Evolutionary conservation across 2,113 vertebrate genomes (phyloP).

Genomic region (Felis chaus): DNA sequence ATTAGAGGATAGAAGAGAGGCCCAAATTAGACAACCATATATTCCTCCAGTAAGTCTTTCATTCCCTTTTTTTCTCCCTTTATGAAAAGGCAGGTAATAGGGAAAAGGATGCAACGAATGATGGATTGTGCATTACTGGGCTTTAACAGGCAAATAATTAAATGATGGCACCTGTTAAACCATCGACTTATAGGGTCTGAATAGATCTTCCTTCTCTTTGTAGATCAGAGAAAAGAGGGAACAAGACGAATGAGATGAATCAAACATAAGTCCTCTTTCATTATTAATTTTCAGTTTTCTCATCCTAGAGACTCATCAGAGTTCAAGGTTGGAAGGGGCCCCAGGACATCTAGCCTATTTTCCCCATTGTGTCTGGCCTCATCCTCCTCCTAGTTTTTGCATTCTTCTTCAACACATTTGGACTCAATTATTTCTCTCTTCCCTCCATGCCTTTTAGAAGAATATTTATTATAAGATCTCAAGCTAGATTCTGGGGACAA

Average conservation of each 20-base stretch:
- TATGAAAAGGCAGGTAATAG: constrained; percentile 51
- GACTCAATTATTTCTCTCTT: background rate
- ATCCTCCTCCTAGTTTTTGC: background rate
- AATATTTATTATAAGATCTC: background rate
- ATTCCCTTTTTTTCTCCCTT: background rate
- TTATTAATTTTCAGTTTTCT: background rate
- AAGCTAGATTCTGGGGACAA: background rate
- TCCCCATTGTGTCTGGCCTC: background rate
- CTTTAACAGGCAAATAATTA: constrained; percentile 28
- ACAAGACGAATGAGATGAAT: background rate
- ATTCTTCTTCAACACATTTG: background rate
- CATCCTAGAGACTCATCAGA: background rate
- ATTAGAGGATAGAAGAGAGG: constrained; percentile 54
- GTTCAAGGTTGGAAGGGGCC: background rate
- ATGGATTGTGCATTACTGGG: background rate
- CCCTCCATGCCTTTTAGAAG: background rate
- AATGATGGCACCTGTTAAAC: background rate
- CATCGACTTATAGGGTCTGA: background rate
- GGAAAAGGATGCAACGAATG: background rate
- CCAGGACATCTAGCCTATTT: background rate
- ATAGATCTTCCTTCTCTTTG: constrained; percentile 24
- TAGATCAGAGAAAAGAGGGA: background rate
- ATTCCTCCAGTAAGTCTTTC: constrained; percentile 37
- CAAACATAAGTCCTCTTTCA: background rate
- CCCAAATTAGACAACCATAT: constrained; percentile 32